These are phyloP conservation scores for Dichetophora obliterata DNA, from an alignment of 2,888 invertebrate genomes.

Conservation along the genomic window DNA sequence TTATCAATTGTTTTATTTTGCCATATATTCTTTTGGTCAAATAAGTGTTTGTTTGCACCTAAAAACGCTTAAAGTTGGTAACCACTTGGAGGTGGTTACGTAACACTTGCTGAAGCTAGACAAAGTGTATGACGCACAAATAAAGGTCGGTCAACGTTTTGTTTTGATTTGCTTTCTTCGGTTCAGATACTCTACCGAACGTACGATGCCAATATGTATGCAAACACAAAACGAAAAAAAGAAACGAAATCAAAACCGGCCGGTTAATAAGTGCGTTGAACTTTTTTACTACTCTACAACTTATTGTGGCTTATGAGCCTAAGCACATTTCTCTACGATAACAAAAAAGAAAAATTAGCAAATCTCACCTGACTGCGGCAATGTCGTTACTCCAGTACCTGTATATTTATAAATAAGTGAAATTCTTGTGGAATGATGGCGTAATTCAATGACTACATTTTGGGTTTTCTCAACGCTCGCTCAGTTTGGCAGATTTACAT, in stretches of 20 bases:
- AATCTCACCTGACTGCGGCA: too few relatives aligned
- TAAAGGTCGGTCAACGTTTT: not conserved
- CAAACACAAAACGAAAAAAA: too few relatives aligned
- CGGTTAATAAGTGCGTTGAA: not conserved
- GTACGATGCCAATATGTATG: too few relatives aligned
- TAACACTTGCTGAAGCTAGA: not conserved
- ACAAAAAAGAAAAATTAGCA: too few relatives aligned
- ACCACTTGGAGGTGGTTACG: not conserved
- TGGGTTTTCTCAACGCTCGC: too few relatives aligned
- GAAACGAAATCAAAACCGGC: not conserved
- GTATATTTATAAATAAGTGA: too few relatives aligned
- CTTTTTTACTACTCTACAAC: not conserved
- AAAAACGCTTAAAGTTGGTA: not conserved
- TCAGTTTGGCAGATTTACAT: too few relatives aligned
- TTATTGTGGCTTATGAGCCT: not conserved
- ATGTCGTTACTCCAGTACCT: too few relatives aligned
- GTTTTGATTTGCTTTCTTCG: not conserved
- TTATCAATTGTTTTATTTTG: not conserved
- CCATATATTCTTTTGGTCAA: not conserved
- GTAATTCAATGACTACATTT: too few relatives aligned
- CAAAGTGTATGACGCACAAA: not conserved
- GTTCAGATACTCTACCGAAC: not conserved
- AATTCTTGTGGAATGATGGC: too few relatives aligned
- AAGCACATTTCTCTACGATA: too few relatives aligned
- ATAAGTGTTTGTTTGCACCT: constrained; percentile 7